phyloP scores from a whole-genome alignment of 2,888 invertebrate genomes.

The Seira ritae region DNA sequence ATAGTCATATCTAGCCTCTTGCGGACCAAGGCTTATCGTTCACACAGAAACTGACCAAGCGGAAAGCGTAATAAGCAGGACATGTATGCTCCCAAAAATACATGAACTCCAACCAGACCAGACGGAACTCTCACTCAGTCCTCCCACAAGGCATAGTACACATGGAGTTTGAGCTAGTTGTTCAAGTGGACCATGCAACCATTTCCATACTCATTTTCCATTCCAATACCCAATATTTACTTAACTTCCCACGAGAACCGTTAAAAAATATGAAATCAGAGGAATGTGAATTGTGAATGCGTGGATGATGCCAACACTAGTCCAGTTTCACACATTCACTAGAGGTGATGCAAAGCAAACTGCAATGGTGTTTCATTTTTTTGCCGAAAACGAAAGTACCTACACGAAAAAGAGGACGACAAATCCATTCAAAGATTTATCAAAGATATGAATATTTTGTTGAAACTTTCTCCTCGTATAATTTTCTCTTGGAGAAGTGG shows the following conservation, averaged over 20 bases:
- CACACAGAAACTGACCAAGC: neutral
- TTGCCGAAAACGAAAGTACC: neutral
- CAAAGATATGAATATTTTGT: conserved; percentile 58
- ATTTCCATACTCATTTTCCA: conserved; percentile 22
- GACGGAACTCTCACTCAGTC: neutral
- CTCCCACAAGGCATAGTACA: neutral
- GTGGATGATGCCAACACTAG: neutral
- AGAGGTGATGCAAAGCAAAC: neutral
- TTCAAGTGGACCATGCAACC: no score
- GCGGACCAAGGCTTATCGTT: neutral
- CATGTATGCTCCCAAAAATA: neutral
- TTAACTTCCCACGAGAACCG: conserved; percentile 8
- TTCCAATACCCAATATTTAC: conserved; percentile 48
- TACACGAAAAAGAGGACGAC: conserved; percentile 30
- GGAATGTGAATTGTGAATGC: neutral
- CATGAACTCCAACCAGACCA: neutral
- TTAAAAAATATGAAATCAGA: conserved; percentile 12
- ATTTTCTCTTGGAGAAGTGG: neutral
- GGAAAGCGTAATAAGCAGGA: neutral
- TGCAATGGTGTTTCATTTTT: neutral
- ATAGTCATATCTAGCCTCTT: no score
- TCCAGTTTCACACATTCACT: neutral
- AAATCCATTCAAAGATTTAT: conserved; percentile 59
- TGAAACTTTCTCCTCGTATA: conserved; percentile 25
- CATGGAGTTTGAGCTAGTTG: neutral